Evolutionary conservation across 2,113 vertebrate species (phyloP).

Genomic region (Oncorhynchus kisutch): DNA sequence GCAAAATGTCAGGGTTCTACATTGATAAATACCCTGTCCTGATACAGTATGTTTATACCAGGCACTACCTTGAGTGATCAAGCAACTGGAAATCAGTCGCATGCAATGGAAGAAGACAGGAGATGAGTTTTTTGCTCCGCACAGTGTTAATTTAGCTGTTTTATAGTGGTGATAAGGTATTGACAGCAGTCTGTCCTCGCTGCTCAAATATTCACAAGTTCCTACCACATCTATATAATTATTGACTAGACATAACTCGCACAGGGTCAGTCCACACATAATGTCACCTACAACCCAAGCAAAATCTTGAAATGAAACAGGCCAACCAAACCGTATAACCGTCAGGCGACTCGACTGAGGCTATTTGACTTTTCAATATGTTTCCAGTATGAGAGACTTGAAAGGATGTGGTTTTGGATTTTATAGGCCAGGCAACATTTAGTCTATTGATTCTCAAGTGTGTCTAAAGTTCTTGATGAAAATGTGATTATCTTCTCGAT

Average conservation of each 20-base stretch:
- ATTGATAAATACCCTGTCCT: too few relatives aligned
- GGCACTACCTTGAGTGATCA: too few relatives aligned
- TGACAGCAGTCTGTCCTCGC: not conserved
- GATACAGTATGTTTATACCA: too few relatives aligned
- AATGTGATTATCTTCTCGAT: not conserved
- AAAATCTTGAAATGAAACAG: too few relatives aligned
- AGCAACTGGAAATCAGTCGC: too few relatives aligned
- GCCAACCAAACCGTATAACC: too few relatives aligned
- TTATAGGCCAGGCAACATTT: not conserved
- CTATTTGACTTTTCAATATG: too few relatives aligned
- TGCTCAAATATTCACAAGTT: not conserved
- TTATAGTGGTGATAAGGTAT: conserved; percentile 1
- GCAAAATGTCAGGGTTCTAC: not conserved
- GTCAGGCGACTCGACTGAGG: not conserved
- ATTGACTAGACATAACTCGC: not conserved
- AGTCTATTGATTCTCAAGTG: too few relatives aligned
- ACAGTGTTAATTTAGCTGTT: not conserved
- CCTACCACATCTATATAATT: not conserved
- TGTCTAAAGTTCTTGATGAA: not conserved
- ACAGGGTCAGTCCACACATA: too few relatives aligned
- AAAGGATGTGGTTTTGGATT: too few relatives aligned
- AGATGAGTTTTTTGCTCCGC: not conserved
- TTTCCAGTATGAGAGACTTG: too few relatives aligned
- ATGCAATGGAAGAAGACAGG: not conserved
- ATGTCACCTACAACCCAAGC: too few relatives aligned